These are phyloP conservation scores for Tadarida brasiliensis DNA, from an alignment of 2,797 vertebrate genomes.

Conservation along the genomic window DNA sequence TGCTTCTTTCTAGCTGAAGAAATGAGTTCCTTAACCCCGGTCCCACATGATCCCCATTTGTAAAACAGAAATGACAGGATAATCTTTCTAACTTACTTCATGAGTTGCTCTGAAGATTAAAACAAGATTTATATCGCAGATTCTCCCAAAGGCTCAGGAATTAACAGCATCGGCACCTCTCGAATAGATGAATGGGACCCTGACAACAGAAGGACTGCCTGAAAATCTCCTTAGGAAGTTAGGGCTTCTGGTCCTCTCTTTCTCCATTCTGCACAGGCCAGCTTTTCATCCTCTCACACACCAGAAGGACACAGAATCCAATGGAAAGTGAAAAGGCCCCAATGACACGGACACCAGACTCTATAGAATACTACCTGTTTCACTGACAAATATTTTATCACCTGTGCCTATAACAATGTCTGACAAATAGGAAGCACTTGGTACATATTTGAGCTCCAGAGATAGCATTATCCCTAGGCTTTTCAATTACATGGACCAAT, in stretches of 20 bases:
- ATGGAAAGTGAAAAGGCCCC: background rate
- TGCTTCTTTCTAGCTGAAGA: background rate
- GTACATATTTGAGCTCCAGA: background rate
- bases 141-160: background rate
- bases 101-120: background rate
- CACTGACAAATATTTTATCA: background rate
- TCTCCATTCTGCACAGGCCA: no score
- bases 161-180: background rate
- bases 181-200: background rate
- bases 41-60: background rate
- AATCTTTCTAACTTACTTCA: background rate
- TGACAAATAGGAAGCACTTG: background rate
- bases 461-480: background rate
- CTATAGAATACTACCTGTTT: background rate
- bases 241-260: background rate
- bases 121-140: background rate
- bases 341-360: background rate
- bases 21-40: background rate
- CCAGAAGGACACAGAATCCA: background rate
- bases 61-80: constrained; percentile 2
- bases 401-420: background rate
- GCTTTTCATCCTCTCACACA: background rate
- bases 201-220: background rate
- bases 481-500: background rate
- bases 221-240: background rate